Base-by-base conservation (phyloP, 2,113 vertebrate species). In the Sturnira hondurensis region DNA sequence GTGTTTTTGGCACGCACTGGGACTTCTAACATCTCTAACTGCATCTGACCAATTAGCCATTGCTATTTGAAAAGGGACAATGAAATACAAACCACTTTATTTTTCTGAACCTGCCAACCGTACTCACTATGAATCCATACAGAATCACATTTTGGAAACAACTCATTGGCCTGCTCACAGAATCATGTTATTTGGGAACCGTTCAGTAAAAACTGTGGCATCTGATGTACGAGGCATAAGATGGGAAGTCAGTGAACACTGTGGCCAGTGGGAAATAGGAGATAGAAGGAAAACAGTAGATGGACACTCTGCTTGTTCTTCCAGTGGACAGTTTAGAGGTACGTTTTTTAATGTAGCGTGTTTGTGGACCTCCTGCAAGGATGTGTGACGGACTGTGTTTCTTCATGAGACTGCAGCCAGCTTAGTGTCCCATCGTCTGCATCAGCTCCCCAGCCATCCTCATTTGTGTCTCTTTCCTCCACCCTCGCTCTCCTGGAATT, bases 71-170 rank as follows among this genome's bases (percentile, higher is more conserved):
- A 63, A 86, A 94, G 65, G 17, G 17, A 94, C 78, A 86, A 47
- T 20, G 73, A 33, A 76, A 86, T 83, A 74, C 31, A 70, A 82
- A 63, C 20, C 82, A 86, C 36, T 94, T 84, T 61, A 31, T 80
- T 94, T 92, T 92, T 71, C 78, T 76, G 13, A 92, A 92, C 26
- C 33, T 94, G 87, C 13, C 95, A 20, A 31, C 74, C 36, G 82
- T 81, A 92, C 31, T 80, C 5, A 47, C 67, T 87, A 83, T 33
- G 17, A 90, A 86, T 52, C 47, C 43, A 28, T 71, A 74, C 82
- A 86, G 77, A 85, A 88, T 41, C 1, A 65, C 4, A 8, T 76
- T 83, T 95, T 87, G 84, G 61, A 94, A 97, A 67, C 20, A 91
- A 54, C n/a, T 28, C 6, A 13, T 80, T 87, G 24, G 5, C 31